phyloP scores from a whole-genome alignment of 1,140 invertebrate genomes.

The Paralvinella palmiformis region DNA sequence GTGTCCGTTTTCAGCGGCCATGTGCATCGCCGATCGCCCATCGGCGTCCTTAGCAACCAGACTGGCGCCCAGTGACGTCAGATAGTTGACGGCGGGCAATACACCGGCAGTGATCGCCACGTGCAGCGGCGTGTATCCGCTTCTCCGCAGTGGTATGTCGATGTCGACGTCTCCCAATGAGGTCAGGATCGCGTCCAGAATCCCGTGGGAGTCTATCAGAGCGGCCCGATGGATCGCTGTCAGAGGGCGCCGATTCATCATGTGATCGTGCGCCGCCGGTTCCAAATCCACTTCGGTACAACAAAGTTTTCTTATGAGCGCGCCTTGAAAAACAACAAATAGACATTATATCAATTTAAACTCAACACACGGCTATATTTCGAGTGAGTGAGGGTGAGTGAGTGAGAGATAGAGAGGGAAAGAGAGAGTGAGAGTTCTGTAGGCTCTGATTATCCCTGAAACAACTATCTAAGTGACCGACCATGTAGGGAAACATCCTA shows the following conservation, averaged over 20 bases:
- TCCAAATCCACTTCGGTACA: slow-evolving; percentile 3
- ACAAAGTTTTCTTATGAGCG: no score
- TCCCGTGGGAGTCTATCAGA: background rate
- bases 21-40: slow-evolving; percentile 1
- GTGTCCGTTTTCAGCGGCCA: background rate
- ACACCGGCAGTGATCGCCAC: background rate
- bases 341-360: no score
- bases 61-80: background rate
- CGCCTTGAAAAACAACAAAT: no score
- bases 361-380: background rate
- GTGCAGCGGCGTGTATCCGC: slow-evolving; percentile 7
- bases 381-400: background rate
- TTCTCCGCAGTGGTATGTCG: background rate
- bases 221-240: slow-evolving; percentile 2
- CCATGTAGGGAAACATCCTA: no score
- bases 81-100: slow-evolving; percentile 1
- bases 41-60: background rate
- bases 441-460: no score
- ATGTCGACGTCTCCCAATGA: background rate
- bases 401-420: background rate
- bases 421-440: background rate
- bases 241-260: background rate
- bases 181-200: background rate
- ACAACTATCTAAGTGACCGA: no score
- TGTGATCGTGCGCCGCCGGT: slow-evolving; percentile 4